Evolutionary conservation across 2,888 invertebrate species (phyloP), one percentile per base, ranked within the genome.

Genomic region (Andrena minutula): DNA sequence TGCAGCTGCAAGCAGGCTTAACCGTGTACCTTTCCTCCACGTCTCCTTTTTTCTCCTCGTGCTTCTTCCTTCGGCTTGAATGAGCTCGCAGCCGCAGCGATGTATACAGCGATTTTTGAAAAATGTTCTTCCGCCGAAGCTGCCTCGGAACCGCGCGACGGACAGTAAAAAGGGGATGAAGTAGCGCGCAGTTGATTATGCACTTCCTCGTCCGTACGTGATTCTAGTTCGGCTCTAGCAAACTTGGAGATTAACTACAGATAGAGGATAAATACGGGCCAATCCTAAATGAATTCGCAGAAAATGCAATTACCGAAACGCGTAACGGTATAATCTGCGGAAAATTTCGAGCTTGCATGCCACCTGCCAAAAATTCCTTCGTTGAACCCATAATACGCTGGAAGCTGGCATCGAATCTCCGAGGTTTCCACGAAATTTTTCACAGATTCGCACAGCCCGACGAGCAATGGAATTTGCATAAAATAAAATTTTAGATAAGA

Each of bases 1-100:
- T 79, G 64, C 72, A 80, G 72, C 41, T 58, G 63, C 64, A 79
- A 79, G 23, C 65, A 35, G 79, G 68, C 41, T 79, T 60, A 73
- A 79, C 2, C 71, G 51, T 66, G 66, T 63, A 30, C 26, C 51
- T n/a, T 72, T 26, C 47, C 58, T 16, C 2, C 58, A 16, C 12
- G 8, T 56, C n/a, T 20, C 16, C 28, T 1, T 16, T 8, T 7
- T 61, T n/a, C 26, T n/a, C 0, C 1, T 16, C 47, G 30, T 16
- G 5, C 28, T 5, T 51, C 5, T 16, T 4, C 5, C 49, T n/a
- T 1, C 65, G n/a, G 49, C 41, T 65, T 16, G 47, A 47, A 16
- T 8, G 20, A 47, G 23, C 28, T 65, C 12, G 20, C 41, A 30
- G 41, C 41, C n/a, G 6, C 12, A 49, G 26, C 12, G 63, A 41